A percentile compares a stretch with the other conserved stretches of the same genome.
phyloP scores from a whole-genome alignment of 1,140 invertebrate species.

The Prorops nasuta region DNA sequence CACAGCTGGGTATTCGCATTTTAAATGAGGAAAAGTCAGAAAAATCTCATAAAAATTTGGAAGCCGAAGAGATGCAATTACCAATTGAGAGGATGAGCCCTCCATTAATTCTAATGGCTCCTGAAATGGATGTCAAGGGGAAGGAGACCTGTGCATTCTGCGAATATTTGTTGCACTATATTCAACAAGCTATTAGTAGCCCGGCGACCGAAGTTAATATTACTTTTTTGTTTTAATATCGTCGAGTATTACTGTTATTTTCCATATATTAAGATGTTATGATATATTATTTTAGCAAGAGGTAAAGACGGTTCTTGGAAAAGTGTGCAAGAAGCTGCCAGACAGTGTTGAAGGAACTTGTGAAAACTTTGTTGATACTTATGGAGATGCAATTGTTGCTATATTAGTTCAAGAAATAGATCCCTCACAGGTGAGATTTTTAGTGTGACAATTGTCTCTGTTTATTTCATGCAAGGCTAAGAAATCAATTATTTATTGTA shows the following conservation, averaged over 20 bases:
- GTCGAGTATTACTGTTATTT: too few species aligned
- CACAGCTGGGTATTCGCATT: constrained; percentile 46
- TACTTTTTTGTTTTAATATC: constrained; percentile 2
- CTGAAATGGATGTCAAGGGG: constrained; percentile 30
- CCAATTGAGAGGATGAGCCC: constrained; percentile 67
- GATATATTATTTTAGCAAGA: constrained; percentile 53
- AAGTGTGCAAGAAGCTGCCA: constrained; percentile 70
- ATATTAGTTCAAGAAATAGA: constrained; percentile 79
- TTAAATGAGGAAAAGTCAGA: constrained; percentile 35
- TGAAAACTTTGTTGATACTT: constrained; percentile 70
- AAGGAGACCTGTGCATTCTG: constrained; percentile 72
- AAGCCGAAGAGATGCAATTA: constrained; percentile 57
- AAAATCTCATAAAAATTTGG: constrained; percentile 33
- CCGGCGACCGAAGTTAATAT: constrained; percentile 64
- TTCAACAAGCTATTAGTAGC: constrained; percentile 72
- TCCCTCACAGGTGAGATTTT: constrained; percentile 63
- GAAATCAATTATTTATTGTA: constrained; percentile 10
- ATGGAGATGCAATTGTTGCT: constrained; percentile 75
- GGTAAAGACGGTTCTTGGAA: constrained; percentile 65
- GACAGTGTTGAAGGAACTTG: constrained; percentile 66
- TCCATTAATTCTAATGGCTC: constrained; percentile 28
- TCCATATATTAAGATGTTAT: constrained; percentile 14
- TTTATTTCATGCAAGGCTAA: neutral
- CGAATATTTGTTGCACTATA: constrained; percentile 77
- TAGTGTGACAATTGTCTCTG: neutral